Evolutionary conservation across 2,797 vertebrate genomes (phyloP).

Genomic region (Micrastur ruficollis): DNA sequence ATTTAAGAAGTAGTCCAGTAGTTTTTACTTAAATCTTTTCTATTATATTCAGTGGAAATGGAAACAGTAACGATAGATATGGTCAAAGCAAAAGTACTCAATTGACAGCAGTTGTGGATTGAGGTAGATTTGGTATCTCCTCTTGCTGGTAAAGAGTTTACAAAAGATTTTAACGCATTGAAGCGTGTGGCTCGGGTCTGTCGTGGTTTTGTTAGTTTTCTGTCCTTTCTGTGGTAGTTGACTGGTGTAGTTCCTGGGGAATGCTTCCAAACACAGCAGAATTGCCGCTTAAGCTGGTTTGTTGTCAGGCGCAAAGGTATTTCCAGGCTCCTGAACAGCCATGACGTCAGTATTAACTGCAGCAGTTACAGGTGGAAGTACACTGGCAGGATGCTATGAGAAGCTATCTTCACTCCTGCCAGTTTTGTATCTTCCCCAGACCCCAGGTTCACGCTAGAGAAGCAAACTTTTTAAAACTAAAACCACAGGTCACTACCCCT

Average conservation of each 20-base stretch:
- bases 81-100: not conserved
- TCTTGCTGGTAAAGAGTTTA: not conserved
- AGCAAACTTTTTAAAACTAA: not conserved
- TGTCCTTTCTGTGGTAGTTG: not conserved
- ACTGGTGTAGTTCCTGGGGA: not conserved
- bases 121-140: not conserved
- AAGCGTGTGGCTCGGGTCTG: not conserved
- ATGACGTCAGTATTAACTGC: not conserved
- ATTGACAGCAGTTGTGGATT: not conserved
- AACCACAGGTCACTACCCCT: not conserved
- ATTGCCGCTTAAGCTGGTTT: not conserved
- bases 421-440: not conserved
- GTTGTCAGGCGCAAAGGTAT: not conserved
- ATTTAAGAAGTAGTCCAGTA: not conserved
- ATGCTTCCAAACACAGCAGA: not conserved
- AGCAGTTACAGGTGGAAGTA: not conserved
- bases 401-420: not conserved
- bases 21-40: not conserved
- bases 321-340: not conserved
- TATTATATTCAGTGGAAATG: not conserved
- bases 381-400: not conserved
- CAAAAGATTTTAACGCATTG: not conserved
- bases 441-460: not conserved
- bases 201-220: not conserved
- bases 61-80: not conserved